phyloP scores from a whole-genome alignment of 2,888 invertebrate species.

The Mayetiola destructor region DNA sequence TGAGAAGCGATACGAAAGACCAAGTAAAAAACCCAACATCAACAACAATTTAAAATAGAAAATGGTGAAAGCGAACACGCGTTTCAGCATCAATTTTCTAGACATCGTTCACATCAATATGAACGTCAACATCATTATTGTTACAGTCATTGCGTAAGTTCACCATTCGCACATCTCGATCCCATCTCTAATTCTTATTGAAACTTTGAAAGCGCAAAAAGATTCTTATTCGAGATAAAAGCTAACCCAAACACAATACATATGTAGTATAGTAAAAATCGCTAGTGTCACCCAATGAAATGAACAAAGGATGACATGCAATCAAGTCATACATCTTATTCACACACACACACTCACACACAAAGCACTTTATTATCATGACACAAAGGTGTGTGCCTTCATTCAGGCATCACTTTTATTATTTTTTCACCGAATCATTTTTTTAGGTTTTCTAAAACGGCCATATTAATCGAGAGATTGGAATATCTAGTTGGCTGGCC shows the following conservation, averaged over 20 bases:
- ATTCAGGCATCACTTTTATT: too few species aligned
- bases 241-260: not conserved
- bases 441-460: too few species aligned
- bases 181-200: not conserved
- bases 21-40: not conserved
- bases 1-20: not conserved
- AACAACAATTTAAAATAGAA: not conserved
- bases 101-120: not conserved
- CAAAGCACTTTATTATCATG: not conserved
- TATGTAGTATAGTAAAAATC: too few species aligned
- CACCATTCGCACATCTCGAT: not conserved
- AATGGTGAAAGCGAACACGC: not conserved
- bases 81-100: not conserved
- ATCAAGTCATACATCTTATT: slow-evolving; percentile 8
- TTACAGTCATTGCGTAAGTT: not conserved
- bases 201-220: too few species aligned
- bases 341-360: too few species aligned
- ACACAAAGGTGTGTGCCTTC: not conserved
- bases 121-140: not conserved
- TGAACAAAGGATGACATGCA: not conserved
- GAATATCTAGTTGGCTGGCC: too few species aligned
- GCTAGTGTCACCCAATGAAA: too few species aligned
- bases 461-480: too few species aligned
- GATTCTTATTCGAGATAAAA: not conserved
- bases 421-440: too few species aligned